These are phyloP conservation scores for Nemopilema nomurai DNA, from an alignment of 30 jellyfish, hydroid and myxozoan genomes.

Conservation along the genomic window DNA sequence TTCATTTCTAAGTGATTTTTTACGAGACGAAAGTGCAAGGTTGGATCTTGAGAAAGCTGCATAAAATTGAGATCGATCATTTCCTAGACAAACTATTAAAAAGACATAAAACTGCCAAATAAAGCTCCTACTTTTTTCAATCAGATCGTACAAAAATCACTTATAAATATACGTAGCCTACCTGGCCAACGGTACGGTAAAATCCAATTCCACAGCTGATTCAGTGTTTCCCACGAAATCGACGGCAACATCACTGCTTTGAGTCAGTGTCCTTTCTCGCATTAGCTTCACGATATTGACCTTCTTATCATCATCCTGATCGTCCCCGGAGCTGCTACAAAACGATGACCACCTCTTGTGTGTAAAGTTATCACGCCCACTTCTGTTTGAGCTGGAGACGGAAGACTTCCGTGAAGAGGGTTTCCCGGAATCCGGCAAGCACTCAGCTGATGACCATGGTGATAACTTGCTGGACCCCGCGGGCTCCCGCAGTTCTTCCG, in stretches of 20 bases:
- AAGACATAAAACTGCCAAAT: too few relatives aligned
- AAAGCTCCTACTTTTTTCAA: neutral
- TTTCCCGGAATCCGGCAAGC: constrained; percentile 14
- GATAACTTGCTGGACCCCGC: constrained; percentile 16
- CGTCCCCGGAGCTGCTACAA: constrained; percentile 54
- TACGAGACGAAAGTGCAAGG: too few relatives aligned
- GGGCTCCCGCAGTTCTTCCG: constrained; percentile 5
- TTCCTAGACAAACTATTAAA: too few relatives aligned
- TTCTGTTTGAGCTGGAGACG: neutral
- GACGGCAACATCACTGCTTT: constrained; percentile 18
- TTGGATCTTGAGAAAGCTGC: too few relatives aligned
- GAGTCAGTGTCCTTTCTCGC: constrained; percentile 50
- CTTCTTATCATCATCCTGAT: constrained; percentile 22
- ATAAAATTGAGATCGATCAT: too few relatives aligned
- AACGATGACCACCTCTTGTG: constrained; percentile 75
- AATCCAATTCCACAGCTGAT: neutral
- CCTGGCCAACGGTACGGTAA: constrained; percentile 18
- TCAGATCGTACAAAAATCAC: neutral
- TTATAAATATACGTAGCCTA: neutral
- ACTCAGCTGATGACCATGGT: constrained; percentile 35
- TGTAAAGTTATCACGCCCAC: neutral
- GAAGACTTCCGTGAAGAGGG: constrained; percentile 34
- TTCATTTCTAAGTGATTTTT: too few relatives aligned
- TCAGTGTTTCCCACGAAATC: neutral
- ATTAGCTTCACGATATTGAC: constrained; percentile 56